These are phyloP conservation scores for Riparia riparia DNA, from an alignment of 2,113 vertebrate species.

Conservation along the genomic window DNA sequence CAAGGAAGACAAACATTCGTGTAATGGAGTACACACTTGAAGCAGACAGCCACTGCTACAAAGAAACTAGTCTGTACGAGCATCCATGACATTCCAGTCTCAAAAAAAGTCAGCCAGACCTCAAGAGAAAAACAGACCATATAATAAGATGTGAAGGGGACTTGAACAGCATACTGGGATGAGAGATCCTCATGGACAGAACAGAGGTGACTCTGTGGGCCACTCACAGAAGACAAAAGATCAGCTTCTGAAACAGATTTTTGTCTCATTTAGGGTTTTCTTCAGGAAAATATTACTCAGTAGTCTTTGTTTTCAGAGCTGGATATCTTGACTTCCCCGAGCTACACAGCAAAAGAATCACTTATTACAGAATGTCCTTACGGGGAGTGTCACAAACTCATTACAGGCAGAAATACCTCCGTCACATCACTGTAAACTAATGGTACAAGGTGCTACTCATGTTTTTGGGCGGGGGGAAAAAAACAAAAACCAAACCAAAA, in stretches of 20 bases:
- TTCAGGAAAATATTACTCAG: background rate
- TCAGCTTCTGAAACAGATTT: background rate
- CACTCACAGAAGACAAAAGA: background rate
- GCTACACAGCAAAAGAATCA: background rate
- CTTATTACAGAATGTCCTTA: background rate
- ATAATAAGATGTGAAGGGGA: background rate
- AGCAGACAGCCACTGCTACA: background rate
- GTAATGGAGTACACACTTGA: accelerated
- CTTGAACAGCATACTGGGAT: background rate
- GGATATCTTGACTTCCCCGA: background rate
- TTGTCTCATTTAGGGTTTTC: background rate
- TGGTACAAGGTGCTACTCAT: background rate
- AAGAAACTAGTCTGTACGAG: background rate
- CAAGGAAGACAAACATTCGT: background rate
- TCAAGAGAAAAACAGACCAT: background rate
- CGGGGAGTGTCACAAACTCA: background rate
- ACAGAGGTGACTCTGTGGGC: background rate
- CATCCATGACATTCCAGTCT: background rate
- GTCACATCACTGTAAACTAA: background rate
- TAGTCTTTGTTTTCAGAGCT: background rate
- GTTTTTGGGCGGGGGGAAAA: too few relatives aligned
- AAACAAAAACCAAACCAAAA: background rate
- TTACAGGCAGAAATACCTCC: background rate
- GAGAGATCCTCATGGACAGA: background rate
- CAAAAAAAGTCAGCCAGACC: background rate